These are phyloP conservation scores for Drosophila virilis DNA, from an alignment of 1,140 invertebrate species.

Conservation along the genomic window DNA sequence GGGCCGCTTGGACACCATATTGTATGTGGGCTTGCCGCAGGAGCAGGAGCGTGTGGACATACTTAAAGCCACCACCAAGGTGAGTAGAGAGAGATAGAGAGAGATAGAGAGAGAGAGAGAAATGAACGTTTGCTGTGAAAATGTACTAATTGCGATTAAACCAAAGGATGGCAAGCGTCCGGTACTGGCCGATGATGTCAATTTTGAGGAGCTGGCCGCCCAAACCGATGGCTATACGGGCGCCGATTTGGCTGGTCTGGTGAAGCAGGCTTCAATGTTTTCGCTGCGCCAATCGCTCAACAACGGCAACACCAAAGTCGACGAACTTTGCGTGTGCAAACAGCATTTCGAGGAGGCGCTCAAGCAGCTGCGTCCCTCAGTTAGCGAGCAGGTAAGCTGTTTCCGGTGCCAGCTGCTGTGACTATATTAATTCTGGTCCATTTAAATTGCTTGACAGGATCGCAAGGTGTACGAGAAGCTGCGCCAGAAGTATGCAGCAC, in stretches of 20 bases:
- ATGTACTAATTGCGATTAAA: constrained; percentile 34
- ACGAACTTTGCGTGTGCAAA: constrained; percentile 67
- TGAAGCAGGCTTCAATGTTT: constrained; percentile 92
- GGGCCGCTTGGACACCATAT: constrained; percentile 96
- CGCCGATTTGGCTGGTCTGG: constrained; percentile 95
- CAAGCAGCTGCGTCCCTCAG: constrained; percentile 71
- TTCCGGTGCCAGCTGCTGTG: accelerated
- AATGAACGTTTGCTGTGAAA: no score
- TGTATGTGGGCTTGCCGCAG: constrained; percentile 96
- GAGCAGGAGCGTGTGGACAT: constrained; percentile 94
- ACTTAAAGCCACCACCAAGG: constrained; percentile 95
- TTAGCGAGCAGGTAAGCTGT: constrained; percentile 65
- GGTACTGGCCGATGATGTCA: constrained; percentile 90
- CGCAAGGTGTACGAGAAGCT: constrained; percentile 80
- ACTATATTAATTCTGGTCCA: not conserved
- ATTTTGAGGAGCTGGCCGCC: constrained; percentile 89
- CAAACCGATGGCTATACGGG: constrained; percentile 93
- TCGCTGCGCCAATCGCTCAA: constrained; percentile 89
- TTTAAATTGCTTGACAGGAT: constrained; percentile 52
- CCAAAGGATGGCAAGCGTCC: constrained; percentile 91
- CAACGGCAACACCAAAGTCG: constrained; percentile 51
- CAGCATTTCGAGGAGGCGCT: constrained; percentile 74
- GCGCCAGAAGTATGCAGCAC: constrained; percentile 79
- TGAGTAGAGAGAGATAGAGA: constrained; percentile 83
- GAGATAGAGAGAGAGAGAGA: no score